Conservation (phyloP, 2,113 vertebrate genomes). For the Oceanites oceanicus region DNA sequence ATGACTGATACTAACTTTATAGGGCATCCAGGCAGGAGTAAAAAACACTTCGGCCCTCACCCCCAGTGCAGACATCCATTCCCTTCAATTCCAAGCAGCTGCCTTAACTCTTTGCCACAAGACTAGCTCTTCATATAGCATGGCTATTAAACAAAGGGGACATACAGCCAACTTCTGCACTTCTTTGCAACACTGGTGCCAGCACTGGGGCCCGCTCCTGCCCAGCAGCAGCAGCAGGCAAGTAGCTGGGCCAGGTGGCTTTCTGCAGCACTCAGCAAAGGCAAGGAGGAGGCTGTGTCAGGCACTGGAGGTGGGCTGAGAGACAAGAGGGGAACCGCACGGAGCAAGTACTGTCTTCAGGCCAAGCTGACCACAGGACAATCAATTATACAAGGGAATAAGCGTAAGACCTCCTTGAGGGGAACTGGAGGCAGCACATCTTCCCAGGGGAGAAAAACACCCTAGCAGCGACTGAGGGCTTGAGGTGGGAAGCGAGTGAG, state of each 20-base stretch:
- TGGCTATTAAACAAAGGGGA: background rate
- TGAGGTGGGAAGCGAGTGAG: background rate
- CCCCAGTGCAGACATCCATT: background rate
- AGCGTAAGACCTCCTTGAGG: background rate
- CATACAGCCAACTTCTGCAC: background rate
- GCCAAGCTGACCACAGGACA: background rate
- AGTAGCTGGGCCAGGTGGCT: background rate
- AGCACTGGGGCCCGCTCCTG: background rate
- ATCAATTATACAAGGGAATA: background rate
- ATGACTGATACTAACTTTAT: background rate
- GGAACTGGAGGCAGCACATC: background rate
- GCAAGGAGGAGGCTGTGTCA: background rate
- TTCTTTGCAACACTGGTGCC: background rate
- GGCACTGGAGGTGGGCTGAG: background rate
- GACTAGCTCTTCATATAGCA: background rate
- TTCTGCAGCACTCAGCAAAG: background rate
- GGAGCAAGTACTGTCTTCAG: background rate
- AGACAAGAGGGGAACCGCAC: rapidly evolving
- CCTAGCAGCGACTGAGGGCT: background rate
- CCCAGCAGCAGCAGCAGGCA: background rate
- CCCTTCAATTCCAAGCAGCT: background rate
- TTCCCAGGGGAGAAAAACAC: background rate
- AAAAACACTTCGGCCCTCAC: background rate
- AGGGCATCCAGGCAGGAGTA: background rate
- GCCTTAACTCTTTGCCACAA: background rate